Evolutionary conservation across 2,113 vertebrate species (phyloP), one percentile per base, ranked within the genome.

Genomic region (Euleptes europaea): DNA sequence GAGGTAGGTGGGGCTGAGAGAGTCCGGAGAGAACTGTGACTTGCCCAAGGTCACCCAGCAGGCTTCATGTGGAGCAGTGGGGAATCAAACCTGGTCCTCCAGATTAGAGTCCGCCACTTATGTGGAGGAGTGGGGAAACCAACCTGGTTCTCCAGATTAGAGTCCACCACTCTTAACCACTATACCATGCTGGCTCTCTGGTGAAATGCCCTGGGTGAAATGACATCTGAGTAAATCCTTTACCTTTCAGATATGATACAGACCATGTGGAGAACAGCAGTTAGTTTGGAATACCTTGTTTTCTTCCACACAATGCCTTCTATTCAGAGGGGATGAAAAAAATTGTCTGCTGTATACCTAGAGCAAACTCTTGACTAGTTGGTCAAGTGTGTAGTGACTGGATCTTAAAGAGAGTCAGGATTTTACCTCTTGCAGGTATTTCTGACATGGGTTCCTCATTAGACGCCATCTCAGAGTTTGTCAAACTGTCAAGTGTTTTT

Each of bases 401-500:
- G n/a, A 12, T 66, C 67, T 67, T 49, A 38, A 75, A 10, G 31
- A 72, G 35, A 72, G 51, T 28, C 84, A 47, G 31, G 40, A 63
- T 21, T 70, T 71, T 51, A 71, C 49, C 75, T 85, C 49, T 80
- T 78, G 42, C 6, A 80, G 47, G 35, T 71, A 73, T 23, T 87
- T 90, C 63, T 44, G 65, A 42, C 78, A 87, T 51, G 17, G 70
- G 26, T 77, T 33, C 31, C 54, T 77, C 71, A 71, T 44, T 17
- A 73, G 26, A 73, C 84, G 77, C 26, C 26, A 72, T n/a, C 21
- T 6, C 8, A 21, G 31, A 74, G 77, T 1, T 5, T 42, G 13
- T 35, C 84, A 89, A 91, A 33, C 78, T 91, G 44, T 38, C 67
- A 75, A 26, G n/a, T 66, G 79, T 80, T 66, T 69, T 23, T 11